Base-by-base conservation (phyloP, 2,888 invertebrate species). In the Scotopteryx bipunctaria region DNA sequence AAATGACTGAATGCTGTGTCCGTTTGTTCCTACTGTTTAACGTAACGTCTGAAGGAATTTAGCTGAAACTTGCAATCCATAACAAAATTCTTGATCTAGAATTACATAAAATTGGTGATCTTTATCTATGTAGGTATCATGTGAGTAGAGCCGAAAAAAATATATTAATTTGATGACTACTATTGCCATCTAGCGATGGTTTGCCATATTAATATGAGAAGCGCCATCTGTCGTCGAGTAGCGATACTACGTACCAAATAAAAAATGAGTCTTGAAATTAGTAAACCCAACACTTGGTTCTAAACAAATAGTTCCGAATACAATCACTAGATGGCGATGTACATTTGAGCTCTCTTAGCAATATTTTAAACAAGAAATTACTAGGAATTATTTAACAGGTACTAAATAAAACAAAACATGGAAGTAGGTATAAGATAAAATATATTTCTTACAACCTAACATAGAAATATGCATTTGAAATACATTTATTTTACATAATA, bases 371-470 rank as follows among this genome's bases (percentile, higher is more conserved):
- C 11, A 27, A 27, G 11, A 9, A 13, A 31, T 9, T 9, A 9
- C 25, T 25, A n/a, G n/a, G n/a, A n/a, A n/a, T n/a, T n/a, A n/a
- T n/a, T n/a, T n/a, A n/a, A n/a, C n/a, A n/a, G n/a, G n/a, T n/a
- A n/a, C n/a, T 16, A 4, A 41, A 43, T 29, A 32, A 42, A 46
- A 27, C 19, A n/a, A 32, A 17, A 23, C 11, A 31, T n/a, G n/a
- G n/a, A 5, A 11, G 1, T 16, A 40, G 5, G 32, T 50, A 21
- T 45, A 59, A 64, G 59, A 45, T 56, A 59, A 41, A 51, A 74
- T 78, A 78, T 77, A 76, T 77, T 76, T 71, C 78, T 78, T 79
- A 79, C 23, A 45, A 36, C 16, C 71, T 78, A 76, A 70, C 60
- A 71, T 64, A 69, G 66, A 66, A 63, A 63, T 40, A 36, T 38